Evolutionary conservation across 2,888 invertebrate genomes (phyloP), one percentile per base, ranked within the genome.

Genomic region (Eupithecia centaureata): DNA sequence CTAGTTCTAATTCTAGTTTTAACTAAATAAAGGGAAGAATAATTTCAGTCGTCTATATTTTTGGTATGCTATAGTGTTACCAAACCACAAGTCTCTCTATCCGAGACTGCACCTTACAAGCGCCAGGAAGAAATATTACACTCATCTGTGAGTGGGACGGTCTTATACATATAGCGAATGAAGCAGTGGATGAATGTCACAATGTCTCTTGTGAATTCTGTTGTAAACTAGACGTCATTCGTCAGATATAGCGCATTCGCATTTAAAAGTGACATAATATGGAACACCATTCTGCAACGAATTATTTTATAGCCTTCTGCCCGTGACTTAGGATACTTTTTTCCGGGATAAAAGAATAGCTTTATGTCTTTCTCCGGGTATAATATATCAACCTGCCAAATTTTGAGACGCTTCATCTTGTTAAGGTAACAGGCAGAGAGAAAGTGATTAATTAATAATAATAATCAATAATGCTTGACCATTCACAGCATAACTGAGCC

Each of bases 51-150:
- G 7, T 18, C 42, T 42, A 18, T 1, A n/a, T 18, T 42, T 18
- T 47, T 47, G 47, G 3, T 22, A 47, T 10, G 10, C 1, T 2
- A 18, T 22, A 47, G 4, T 12, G 0, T 22, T 12, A 47, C 22
- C 3, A 22, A 12, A 47, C 22, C 52, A 22, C 15, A 27, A 25
- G 57, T 57, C 57, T 18, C 57, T 32, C 18, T 22, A 18, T 12
- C 18, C 18, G 32, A 57, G 32, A 57, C 57, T 5, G 28, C 18
- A 3, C 57, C 57, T 63, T 56, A 61, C 58, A 56, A 66, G 35
- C 63, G 63, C 59, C 63, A 63, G 63, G 32, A 61, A 63, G 66
- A 66, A 57, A 66, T 63, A 70, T 70, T 57, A 63, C 57, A 32
- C 51, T 57, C 63, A 64, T 69, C 63, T 69, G 62, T 63, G 63